Percentiles rank a stretch among this genome's conserved stretches.
These are phyloP conservation scores for Myotis lucifugus DNA, from an alignment of 2,113 vertebrate species.

Conservation along the genomic window DNA sequence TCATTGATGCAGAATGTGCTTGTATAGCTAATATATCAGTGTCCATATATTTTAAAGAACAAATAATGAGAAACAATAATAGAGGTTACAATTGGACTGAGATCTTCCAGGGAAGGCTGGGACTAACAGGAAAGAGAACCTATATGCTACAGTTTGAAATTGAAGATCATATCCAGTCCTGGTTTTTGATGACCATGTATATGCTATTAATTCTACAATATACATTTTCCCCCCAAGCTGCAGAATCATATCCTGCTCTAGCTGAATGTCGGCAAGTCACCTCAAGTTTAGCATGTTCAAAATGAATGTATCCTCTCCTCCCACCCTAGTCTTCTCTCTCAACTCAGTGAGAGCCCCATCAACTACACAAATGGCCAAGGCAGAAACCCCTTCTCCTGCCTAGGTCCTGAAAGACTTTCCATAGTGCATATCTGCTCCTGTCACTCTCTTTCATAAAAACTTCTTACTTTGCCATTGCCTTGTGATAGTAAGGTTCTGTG, in stretches of 20 bases:
- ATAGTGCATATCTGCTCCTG: constrained; percentile 20
- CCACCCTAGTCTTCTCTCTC: background rate
- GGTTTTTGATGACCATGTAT: background rate
- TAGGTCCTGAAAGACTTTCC: constrained; percentile 14
- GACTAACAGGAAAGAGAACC: background rate
- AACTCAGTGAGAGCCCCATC: background rate
- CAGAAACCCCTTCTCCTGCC: background rate
- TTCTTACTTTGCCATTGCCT: background rate
- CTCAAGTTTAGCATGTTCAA: background rate
- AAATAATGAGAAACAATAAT: background rate
- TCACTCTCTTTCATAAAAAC: constrained; percentile 7
- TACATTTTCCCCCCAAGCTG: background rate
- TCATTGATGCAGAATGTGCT: background rate
- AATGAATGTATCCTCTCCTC: background rate
- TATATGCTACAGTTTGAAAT: background rate
- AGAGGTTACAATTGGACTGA: background rate
- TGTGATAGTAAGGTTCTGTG: background rate
- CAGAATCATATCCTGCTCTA: background rate
- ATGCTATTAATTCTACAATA: background rate
- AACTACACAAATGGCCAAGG: background rate
- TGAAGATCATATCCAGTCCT: background rate
- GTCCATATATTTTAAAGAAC: constrained; percentile 32
- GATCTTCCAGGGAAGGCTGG: background rate
- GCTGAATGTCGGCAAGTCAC: background rate
- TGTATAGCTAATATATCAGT: constrained; percentile 12